A percentile compares a stretch with the other conserved stretches of the same genome.
Evolutionary conservation across 2,113 vertebrate species (phyloP).

Genomic region (Pseudopipra pipra): DNA sequence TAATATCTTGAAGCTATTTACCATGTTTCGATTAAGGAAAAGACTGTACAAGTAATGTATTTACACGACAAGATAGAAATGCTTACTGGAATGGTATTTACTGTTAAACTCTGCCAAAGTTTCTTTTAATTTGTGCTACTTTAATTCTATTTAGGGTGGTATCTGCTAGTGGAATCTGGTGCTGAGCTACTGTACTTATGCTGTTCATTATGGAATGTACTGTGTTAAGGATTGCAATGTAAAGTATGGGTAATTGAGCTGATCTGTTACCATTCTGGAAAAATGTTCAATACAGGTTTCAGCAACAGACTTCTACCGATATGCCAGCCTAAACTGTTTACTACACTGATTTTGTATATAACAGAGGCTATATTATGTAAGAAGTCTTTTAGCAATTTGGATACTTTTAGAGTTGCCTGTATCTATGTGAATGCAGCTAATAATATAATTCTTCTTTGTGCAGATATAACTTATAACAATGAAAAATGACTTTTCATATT

Average conservation of each 20-base stretch:
- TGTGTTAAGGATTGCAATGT: not conserved
- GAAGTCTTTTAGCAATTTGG: not conserved
- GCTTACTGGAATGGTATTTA: slow-evolving; percentile 17
- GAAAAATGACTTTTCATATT: not conserved
- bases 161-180: slow-evolving; percentile 42
- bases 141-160: slow-evolving; percentile 33
- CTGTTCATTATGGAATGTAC: not conserved
- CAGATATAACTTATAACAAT: not conserved
- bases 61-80: slow-evolving; percentile 1
- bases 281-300: slow-evolving; percentile 17
- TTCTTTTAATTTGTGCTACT: slow-evolving; percentile 47
- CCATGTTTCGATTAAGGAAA: not conserved
- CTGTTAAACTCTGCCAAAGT: slow-evolving; percentile 27
- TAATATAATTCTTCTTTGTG: not conserved
- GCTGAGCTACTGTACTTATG: slow-evolving; percentile 1
- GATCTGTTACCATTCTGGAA: slow-evolving; percentile 2
- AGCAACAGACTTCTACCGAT: slow-evolving; percentile 20
- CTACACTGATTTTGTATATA: not conserved
- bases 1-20: not conserved
- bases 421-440: not conserved
- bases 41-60: not conserved
- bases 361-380: not conserved
- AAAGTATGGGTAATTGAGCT: slow-evolving; percentile 21
- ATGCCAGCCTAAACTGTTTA: slow-evolving; percentile 21
- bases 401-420: not conserved